Evolutionary conservation across 2,113 vertebrate genomes (phyloP), one percentile per base, ranked within the genome.

Genomic region (Trogon surrucura): DNA sequence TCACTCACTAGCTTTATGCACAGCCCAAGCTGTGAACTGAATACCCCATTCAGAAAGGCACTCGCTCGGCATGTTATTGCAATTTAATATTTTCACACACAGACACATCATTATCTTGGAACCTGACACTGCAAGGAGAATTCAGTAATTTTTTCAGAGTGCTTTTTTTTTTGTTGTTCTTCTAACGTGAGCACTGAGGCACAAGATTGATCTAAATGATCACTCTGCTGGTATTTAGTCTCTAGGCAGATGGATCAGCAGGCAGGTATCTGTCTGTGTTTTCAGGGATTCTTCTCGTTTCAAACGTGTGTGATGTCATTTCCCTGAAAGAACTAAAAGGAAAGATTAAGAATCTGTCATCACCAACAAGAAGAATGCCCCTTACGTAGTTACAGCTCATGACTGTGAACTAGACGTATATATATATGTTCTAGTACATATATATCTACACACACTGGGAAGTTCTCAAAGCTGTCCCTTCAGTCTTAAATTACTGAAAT

Each of bases 81-180:
- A 99, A 99, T 99, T 99, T 98, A 99, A 99, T 99, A 99, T 99
- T 99, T 99, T 99, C 99, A 98, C 99, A 98, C 99, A 98, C 98
- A 98, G 98, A 98, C 98, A 98, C 98, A 97, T 99, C 99, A 98
- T 99, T 99, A 99, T 98, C 98, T 97, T 97, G 99, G 98, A 99
- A 99, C 98, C 98, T 66, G 98, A 99, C 98, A 98, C 99, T 98
- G 97, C 97, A 97, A 97, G 98, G 98, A 98, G 97, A 98, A 98
- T 98, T 98, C 98, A 92, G 92, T 97, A 94, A 97, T 98, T 98
- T 98, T 98, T 98, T 96, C 95, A 95, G 97, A 97, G 96, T 53
- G 94, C 73, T 93, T 91, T 78, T 70, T 88, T 79, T 92, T 30
- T 21, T 25, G 26, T 61, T 47, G 41, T 82, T 89, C 91, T 95